Percentiles rank a stretch among this genome's conserved stretches.
phyloP scores from a whole-genome alignment of 2,888 invertebrate genomes.

The Drosophila eohydei region DNA sequence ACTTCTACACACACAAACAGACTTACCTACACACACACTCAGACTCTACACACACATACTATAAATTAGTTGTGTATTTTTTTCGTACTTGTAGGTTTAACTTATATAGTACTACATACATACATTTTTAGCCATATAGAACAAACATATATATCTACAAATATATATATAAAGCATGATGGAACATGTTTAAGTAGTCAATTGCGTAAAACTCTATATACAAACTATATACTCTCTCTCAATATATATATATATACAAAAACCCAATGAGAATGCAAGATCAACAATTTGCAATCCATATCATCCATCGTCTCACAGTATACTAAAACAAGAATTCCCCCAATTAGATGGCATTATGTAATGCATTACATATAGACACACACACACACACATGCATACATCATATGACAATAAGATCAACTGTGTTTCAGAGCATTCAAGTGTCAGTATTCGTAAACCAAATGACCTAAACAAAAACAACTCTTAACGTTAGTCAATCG shows the following conservation, averaged over 20 bases:
- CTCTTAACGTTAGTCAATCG: constrained; percentile 43
- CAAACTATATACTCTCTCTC: constrained; percentile 21
- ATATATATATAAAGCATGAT: constrained; percentile 64
- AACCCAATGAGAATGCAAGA: constrained; percentile 49
- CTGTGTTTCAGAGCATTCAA: constrained; percentile 82
- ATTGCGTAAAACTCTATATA: constrained; percentile 60
- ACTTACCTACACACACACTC: constrained; percentile 7
- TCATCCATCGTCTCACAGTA: constrained; percentile 51
- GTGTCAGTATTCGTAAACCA: constrained; percentile 79
- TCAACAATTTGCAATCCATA: constrained; percentile 52
- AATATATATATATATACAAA: constrained; percentile 26
- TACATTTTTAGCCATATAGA: constrained; percentile 44
- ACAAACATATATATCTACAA: constrained; percentile 37
- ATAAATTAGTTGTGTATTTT: constrained; percentile 43
- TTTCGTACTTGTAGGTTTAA: constrained; percentile 61
- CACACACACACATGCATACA: constrained; percentile 65
- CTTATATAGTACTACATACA: constrained; percentile 38
- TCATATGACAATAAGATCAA: constrained; percentile 83
- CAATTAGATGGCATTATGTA: constrained; percentile 38
- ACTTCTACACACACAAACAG: constrained; percentile 13
- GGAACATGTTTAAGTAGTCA: constrained; percentile 75
- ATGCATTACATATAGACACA: constrained; percentile 39
- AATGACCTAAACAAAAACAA: constrained; percentile 66
- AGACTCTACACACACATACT: constrained; percentile 16
- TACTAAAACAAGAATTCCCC: constrained; percentile 16